phyloP scores from a whole-genome alignment of 2,888 invertebrate genomes.

The Stenoptilia bipunctidactyla region DNA sequence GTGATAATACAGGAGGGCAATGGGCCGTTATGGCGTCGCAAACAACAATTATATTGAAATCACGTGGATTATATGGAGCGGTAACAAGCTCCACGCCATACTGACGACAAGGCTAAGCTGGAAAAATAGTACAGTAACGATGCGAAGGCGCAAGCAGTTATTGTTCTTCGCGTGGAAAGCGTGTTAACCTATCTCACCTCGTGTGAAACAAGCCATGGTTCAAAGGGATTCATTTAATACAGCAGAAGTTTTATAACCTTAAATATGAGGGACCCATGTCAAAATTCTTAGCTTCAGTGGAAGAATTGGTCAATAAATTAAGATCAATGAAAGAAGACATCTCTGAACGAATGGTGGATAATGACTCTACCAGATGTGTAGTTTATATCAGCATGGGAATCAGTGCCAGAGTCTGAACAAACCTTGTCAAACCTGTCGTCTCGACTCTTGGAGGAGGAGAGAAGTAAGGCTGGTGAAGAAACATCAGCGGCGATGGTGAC shows the following conservation, averaged over 20 bases:
- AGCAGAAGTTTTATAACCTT: constrained; percentile 2
- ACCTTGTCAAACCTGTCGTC: constrained; percentile 4
- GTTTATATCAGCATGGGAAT: constrained; percentile 6
- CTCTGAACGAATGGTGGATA: constrained; percentile 1
- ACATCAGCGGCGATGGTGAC: neutral
- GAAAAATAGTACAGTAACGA: too few relatives aligned
- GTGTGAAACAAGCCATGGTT: neutral
- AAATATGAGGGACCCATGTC: constrained; percentile 1
- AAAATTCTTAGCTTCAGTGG: neutral
- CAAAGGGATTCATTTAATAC: neutral
- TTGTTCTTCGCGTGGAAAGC: neutral
- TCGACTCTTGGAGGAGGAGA: constrained; percentile 2
- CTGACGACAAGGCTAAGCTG: constrained; percentile 5
- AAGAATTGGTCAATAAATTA: neutral
- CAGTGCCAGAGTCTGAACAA: constrained; percentile 5
- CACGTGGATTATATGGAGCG: neutral
- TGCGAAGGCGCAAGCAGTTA: constrained; percentile 5
- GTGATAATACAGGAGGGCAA: neutral
- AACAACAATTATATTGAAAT: constrained; percentile 1
- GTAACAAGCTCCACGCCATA: neutral
- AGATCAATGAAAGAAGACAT: neutral
- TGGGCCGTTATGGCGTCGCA: constrained; percentile 2
- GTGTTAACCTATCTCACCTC: neutral
- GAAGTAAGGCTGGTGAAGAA: neutral
- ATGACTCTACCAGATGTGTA: constrained; percentile 2